Base-by-base conservation (phyloP, 2,797 vertebrate species). In the Cyclopterus lumpus region DNA sequence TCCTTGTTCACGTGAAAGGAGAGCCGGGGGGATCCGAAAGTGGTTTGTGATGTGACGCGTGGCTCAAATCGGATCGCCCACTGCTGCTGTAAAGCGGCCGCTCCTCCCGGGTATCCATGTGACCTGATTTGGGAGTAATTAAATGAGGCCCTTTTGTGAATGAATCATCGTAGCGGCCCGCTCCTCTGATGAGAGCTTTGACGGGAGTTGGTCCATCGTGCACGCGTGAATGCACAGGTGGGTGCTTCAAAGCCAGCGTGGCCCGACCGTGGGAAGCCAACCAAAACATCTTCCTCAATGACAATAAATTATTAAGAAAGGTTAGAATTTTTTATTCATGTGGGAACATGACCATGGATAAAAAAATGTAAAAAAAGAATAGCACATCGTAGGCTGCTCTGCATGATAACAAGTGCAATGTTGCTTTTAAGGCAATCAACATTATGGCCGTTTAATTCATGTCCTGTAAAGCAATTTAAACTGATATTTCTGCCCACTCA, bases 271-370 rank as follows among this genome's bases (percentile, higher is more conserved):
- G 81, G 88, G 85, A 88, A 84, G 77, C 77, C 79, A 22, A 85
- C 71, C 86, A 81, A 89, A 92, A 90, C 82, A 91, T 86, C 82
- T 86, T 86, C 82, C 68, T 91, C 89, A 86, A 79, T 88, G 86
- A 87, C 82, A 76, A 89, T 93, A 83, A 91, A 94, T 94, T 90
- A 94, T 93, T 93, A 88, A 93, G n/a, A 87, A 74, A 85, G 71
- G 69, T 49, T 67, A 72, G 51, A 87, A 92, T 93, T 80, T 92
- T 92, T 94, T 87, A 92, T 92, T 91, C 84, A 92, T 84, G 87
- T 89, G 90, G 87, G 90, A 92, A 93, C 81, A 81, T 75, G 83
- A 83, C 82, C 65, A 7, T 34, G 66, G 82, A 80, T 1, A 40
- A 40, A 40, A 91, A 90, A 91, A 28, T 22, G 22, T 22, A 22